phyloP scores from a whole-genome alignment of 2,113 vertebrate genomes.

The Corvus moneduloides region DNA sequence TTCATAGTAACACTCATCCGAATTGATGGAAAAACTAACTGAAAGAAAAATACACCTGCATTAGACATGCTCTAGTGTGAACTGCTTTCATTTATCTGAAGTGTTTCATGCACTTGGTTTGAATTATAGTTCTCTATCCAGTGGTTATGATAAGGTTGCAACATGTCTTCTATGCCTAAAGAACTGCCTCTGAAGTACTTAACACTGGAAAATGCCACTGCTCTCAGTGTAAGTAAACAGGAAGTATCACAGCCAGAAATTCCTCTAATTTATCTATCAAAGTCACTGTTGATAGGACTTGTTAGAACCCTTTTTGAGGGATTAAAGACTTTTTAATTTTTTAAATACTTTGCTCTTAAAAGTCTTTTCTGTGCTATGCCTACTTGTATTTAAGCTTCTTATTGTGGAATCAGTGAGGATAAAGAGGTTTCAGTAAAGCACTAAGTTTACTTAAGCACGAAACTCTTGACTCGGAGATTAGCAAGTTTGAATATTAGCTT shows the following conservation, averaged over 20 bases:
- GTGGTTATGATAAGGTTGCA: not conserved
- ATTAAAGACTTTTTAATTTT: not conserved
- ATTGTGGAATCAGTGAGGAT: constrained; percentile 2
- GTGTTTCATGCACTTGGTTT: not conserved
- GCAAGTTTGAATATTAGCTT: not conserved
- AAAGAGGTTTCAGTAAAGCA: constrained; percentile 12
- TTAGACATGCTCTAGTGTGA: not conserved
- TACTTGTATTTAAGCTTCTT: constrained; percentile 36
- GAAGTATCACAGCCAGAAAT: not conserved
- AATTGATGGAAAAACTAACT: not conserved
- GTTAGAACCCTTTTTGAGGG: not conserved
- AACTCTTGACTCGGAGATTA: constrained; percentile 14
- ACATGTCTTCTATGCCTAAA: not conserved
- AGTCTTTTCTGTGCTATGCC: not conserved
- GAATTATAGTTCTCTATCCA: not conserved
- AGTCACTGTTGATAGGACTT: not conserved
- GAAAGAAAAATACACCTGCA: not conserved
- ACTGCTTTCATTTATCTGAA: not conserved
- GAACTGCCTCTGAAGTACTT: not conserved
- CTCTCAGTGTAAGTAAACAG: not conserved
- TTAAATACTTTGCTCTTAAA: not conserved
- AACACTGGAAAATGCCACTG: not conserved
- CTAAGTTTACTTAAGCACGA: not conserved
- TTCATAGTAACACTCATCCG: not conserved
- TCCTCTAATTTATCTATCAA: constrained; percentile 18